A percentile compares a stretch with the other conserved stretches of the same genome.
Conservation (phyloP, 1,140 invertebrate genomes). For the Charaxes varanes region DNA sequence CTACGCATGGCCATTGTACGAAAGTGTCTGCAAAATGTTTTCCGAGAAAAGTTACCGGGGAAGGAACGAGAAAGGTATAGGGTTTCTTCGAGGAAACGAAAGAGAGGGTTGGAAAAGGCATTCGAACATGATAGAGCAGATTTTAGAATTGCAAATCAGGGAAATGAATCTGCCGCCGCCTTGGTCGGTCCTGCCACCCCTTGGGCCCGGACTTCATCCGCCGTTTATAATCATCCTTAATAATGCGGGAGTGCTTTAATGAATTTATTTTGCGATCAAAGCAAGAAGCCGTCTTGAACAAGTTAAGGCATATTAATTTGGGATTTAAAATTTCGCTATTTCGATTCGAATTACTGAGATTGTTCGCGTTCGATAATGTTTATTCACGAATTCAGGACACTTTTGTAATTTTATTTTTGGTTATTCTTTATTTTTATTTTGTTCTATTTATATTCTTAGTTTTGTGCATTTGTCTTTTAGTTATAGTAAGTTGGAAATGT, state of each 20-base stretch:
- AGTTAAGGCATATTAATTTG: slow-evolving; percentile 15
- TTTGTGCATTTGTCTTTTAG: too few relatives aligned
- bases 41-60: slow-evolving; percentile 42
- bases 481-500: too few relatives aligned
- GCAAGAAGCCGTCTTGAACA: slow-evolving; percentile 34
- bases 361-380: background rate
- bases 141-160: slow-evolving; percentile 69
- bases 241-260: slow-evolving; percentile 61
- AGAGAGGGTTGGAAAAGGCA: slow-evolving; percentile 33
- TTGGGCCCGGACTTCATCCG: slow-evolving; percentile 38
- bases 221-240: slow-evolving; percentile 62
- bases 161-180: slow-evolving; percentile 56
- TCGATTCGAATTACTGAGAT: background rate
- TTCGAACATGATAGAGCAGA: slow-evolving; percentile 45
- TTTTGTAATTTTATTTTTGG: too few relatives aligned
- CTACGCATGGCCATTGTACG: slow-evolving; percentile 46
- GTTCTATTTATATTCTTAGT: too few relatives aligned
- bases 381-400: too few relatives aligned
- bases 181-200: slow-evolving; percentile 33
- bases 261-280: slow-evolving; percentile 64
- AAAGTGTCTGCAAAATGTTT: slow-evolving; percentile 45
- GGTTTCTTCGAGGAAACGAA: slow-evolving; percentile 23
- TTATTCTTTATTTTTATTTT: too few relatives aligned
- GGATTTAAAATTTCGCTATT: slow-evolving; percentile 8
- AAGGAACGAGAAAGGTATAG: slow-evolving; percentile 31